Percentiles rank a stretch among this genome's conserved stretches.
These are phyloP conservation scores for Cryptus viduatorius DNA, from an alignment of 2,888 invertebrate species.

Conservation along the genomic window DNA sequence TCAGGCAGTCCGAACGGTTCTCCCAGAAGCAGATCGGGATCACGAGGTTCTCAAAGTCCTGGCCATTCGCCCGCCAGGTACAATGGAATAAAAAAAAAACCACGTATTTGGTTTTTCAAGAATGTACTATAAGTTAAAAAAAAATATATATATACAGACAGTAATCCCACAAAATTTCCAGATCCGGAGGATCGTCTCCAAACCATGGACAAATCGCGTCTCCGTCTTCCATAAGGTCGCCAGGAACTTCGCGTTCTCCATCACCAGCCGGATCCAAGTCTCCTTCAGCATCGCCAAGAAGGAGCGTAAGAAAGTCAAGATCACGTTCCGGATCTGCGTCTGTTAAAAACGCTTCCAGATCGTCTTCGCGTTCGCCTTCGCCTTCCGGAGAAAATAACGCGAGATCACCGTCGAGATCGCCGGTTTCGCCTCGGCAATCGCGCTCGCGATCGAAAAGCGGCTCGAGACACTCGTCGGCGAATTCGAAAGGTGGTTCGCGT, in stretches of 20 bases:
- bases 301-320: conserved; percentile 60
- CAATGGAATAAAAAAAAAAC: background rate
- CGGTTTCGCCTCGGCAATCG: conserved; percentile 35
- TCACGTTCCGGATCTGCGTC: conserved; percentile 71
- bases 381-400: conserved; percentile 60
- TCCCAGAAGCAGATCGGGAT: conserved; percentile 72
- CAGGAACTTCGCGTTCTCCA: conserved; percentile 70
- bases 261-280: conserved; percentile 58
- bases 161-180: conserved; percentile 32
- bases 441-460: conserved; percentile 66
- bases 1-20: conserved; percentile 68
- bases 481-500: conserved; percentile 55
- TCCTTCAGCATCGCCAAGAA: conserved; percentile 11
- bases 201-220: conserved; percentile 64
- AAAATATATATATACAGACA: background rate
- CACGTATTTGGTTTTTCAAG: no score
- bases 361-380: conserved; percentile 68
- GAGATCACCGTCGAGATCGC: conserved; percentile 73
- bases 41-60: conserved; percentile 70
- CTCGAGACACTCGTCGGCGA: conserved; percentile 58
- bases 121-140: background rate
- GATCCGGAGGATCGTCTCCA: conserved; percentile 75
- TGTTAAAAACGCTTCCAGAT: conserved; percentile 69
- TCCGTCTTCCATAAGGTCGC: conserved; percentile 70
- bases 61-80: conserved; percentile 74